Conservation (phyloP, 2,797 vertebrate genomes). For the Pristis pectinata region DNA sequence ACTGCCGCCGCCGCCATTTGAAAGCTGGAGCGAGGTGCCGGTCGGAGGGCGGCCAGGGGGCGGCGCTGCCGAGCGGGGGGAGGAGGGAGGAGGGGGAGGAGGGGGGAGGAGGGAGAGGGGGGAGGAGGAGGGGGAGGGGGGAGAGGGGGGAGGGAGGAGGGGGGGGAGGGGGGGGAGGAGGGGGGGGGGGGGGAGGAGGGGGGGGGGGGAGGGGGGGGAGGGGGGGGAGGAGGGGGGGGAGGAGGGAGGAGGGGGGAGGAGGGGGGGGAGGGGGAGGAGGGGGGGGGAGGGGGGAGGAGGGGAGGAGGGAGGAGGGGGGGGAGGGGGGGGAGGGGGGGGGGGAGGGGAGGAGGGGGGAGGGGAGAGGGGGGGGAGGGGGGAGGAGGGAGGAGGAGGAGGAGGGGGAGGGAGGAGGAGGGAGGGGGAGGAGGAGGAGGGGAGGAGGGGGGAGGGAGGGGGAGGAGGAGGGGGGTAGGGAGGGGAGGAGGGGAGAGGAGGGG, state of each 20-base stretch:
- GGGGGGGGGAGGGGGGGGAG: not conserved
- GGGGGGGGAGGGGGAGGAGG: too few relatives aligned
- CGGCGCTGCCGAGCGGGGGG: not conserved
- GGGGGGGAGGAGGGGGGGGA: too few relatives aligned
- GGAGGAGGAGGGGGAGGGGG: too few relatives aligned
- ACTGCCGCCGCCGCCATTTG: not conserved
- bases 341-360: not conserved
- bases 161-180: too few relatives aligned
- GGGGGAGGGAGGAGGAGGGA: not conserved
- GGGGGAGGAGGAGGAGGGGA: not conserved
- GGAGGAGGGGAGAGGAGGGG: not conserved
- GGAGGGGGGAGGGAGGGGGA: too few relatives aligned
- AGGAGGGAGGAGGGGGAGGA: too few relatives aligned
- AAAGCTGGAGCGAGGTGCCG: not conserved
- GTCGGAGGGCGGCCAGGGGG: not conserved
- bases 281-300: not conserved
- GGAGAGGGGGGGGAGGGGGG: not conserved
- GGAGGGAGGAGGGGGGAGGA: not conserved
- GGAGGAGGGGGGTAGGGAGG: not conserved
- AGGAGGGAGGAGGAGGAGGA: not conserved
- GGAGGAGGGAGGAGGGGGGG: not conserved
- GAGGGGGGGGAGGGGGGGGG: not conserved
- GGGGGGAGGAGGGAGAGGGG: too few relatives aligned
- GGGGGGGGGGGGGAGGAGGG: too few relatives aligned
- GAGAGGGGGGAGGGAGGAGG: not conserved